Evolutionary conservation across 1,140 invertebrate genomes (phyloP), one percentile per base, ranked within the genome.

Genomic region (Caenorhabditis tropicalis): DNA sequence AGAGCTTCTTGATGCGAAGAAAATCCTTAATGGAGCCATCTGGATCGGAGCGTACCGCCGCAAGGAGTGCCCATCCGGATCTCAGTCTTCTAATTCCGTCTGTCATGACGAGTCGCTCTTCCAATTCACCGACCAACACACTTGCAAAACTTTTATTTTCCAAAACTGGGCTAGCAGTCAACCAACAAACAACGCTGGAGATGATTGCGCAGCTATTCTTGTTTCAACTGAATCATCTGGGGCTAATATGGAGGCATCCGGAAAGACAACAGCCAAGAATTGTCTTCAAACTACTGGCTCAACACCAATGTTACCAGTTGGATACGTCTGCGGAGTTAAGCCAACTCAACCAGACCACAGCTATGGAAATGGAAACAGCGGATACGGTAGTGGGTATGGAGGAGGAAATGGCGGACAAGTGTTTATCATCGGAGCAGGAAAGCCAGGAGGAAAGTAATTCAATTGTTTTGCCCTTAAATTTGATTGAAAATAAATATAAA

Each of bases 101-200:
- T 74, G 65, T n/a, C 36, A 39, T 12, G 65, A n/a, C n/a, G 65
- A 74, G 65, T 43, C 43, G 24, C 19, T 46, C 9, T 74, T 74
- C n/a, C 65, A 74, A n/a, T 74, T 74, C 65, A 74, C 65, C 9
- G 65, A 74, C 36, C 65, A 74, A 24, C 36, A 74, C 16, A 74
- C 65, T 5, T 74, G 65, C 36, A 43, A 43, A n/a, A 74, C 65
- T 7, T 2, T 15, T 15, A 74, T 74, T 24, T 74, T 74, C 65
- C 65, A 74, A 43, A 24, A 74, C 65, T 74, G 65, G 65, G 65
- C n/a, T 3, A 10, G 6, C 36, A 39, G 43, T 2, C 65, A 74
- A n/a, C 65, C 65, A 31, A 74, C 33, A 1, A 74, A 43, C n/a
- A 39, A 24, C 9, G 65, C 36, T 3, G 65, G 65, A 21, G 65